Evolutionary conservation across 92 coral and sea anemone species (phyloP), one percentile per base, ranked within the genome.

Genomic region (Parazoanthus atlanticus): DNA sequence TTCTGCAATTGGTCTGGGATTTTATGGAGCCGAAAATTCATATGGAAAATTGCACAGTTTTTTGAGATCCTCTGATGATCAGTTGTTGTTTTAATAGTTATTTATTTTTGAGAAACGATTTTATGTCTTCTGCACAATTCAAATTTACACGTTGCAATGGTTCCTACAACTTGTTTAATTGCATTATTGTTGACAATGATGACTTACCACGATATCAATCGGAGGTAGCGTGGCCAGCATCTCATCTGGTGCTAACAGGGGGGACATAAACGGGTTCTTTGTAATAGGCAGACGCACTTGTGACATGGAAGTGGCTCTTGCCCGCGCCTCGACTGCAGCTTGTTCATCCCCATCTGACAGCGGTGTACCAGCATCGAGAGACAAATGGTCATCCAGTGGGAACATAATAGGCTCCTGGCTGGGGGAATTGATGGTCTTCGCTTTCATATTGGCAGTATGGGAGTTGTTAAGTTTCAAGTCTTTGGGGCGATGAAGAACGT

Each of bases 211-310:
- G 78, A 97, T 82, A 90, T 97, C 99, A 88, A 97, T 79, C 30
- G 99, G 98, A 43, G 99, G 99, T 40, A 97, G 88, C 15, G 86
- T 90, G 40, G 91, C 91, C 79, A 97, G 80, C 96, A 95, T 92
- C 78, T 94, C 96, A 73, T 95, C 97, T 52, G 98, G 85, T 0
- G 99, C 99, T 66, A 93, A 86, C 29, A 97, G 78, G 47, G 99
- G 99, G 15, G 99, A 97, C 93, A 97, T 92, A 64, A 89, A 95
- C 6, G 98, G 98, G 81, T 97, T 97, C 95, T 94, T 95, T 29
- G 96, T 89, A 85, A 95, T 91, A 56, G 98, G 95, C 78, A 94
- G 86, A 11, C 71, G 80, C 69, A 95, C 93, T 86, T 93, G 93
- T 13, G 98, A 90, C 96, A 95, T 93, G 15, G 95, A 89, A 41